Conservation (phyloP, 2,888 invertebrate species). For the Atrina japonica region DNA sequence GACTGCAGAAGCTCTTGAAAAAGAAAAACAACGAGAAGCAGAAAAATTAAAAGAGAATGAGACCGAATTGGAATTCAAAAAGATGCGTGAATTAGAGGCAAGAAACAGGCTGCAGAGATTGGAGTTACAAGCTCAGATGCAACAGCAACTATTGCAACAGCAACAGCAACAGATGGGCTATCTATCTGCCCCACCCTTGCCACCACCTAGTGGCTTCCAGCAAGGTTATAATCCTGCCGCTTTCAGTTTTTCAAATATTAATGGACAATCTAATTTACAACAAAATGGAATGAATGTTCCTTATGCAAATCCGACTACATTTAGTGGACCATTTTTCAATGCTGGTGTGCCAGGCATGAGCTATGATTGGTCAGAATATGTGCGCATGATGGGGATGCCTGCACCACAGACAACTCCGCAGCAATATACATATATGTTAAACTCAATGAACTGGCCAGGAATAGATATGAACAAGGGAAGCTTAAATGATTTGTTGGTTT, state of each 20-base stretch:
- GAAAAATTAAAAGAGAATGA: constrained; percentile 63
- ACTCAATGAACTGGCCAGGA: constrained; percentile 52
- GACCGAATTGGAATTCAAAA: constrained; percentile 64
- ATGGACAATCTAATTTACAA: constrained; percentile 17
- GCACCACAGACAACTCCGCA: constrained; percentile 50
- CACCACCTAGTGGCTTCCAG: constrained; percentile 52
- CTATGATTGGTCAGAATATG: constrained; percentile 65
- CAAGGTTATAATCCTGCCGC: constrained; percentile 43
- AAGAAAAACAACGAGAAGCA: constrained; percentile 62
- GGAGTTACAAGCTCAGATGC: constrained; percentile 57
- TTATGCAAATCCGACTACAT: constrained; percentile 47
- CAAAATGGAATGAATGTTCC: constrained; percentile 40
- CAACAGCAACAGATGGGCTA: constrained; percentile 59
- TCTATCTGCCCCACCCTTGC: constrained; percentile 52
- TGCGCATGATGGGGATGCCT: constrained; percentile 68
- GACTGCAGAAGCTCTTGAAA: constrained; percentile 53
- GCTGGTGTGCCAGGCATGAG: constrained; percentile 47
- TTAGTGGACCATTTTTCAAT: constrained; percentile 46
- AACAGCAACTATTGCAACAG: constrained; percentile 52
- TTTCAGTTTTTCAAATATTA: constrained; percentile 9
- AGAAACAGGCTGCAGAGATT: constrained; percentile 62
- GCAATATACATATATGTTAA: constrained; percentile 67
- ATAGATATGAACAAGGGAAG: constrained; percentile 40
- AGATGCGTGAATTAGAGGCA: constrained; percentile 62
- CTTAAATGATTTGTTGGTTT: constrained; percentile 15